phyloP scores from a whole-genome alignment of 2,888 invertebrate species.

The Corbicula japonica region DNA sequence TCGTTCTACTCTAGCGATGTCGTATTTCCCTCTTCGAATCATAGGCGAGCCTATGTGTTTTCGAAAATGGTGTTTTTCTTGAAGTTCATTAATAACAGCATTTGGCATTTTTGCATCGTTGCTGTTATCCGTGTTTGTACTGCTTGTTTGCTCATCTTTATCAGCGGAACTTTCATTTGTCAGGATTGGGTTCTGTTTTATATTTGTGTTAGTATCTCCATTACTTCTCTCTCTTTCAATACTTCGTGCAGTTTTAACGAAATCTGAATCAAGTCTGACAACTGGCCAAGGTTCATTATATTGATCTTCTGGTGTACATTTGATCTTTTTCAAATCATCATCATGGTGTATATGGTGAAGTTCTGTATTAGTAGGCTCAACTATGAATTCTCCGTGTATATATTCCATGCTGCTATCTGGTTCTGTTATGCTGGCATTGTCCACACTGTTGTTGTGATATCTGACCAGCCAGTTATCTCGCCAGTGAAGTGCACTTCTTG shows the following conservation, averaged over 20 bases:
- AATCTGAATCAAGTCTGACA: constrained; percentile 40
- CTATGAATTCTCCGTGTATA: constrained; percentile 18
- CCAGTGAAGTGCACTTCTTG: constrained; percentile 25
- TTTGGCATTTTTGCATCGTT: not conserved
- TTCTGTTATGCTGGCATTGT: constrained; percentile 8
- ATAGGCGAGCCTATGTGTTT: constrained; percentile 9
- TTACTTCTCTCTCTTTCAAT: constrained; percentile 21
- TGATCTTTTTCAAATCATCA: not conserved
- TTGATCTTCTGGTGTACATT: not conserved
- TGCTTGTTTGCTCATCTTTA: too few relatives aligned
- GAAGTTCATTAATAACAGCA: not conserved
- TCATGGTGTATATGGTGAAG: constrained; percentile 11
- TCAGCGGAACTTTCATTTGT: too few relatives aligned
- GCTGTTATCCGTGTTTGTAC: not conserved
- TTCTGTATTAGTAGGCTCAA: constrained; percentile 11
- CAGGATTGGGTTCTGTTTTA: too few relatives aligned
- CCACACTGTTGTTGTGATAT: constrained; percentile 34
- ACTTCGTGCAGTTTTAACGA: constrained; percentile 37
- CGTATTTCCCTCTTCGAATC: constrained; percentile 8
- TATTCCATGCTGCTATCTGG: constrained; percentile 19
- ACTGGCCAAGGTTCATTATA: constrained; percentile 40
- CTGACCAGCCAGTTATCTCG: constrained; percentile 52
- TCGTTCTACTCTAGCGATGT: constrained; percentile 21
- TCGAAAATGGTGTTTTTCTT: constrained; percentile 5
- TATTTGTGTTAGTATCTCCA: not conserved